A percentile compares a stretch with the other conserved stretches of the same genome.
phyloP scores from a whole-genome alignment of 2,888 invertebrate species.

The Syrista parreyssii region DNA sequence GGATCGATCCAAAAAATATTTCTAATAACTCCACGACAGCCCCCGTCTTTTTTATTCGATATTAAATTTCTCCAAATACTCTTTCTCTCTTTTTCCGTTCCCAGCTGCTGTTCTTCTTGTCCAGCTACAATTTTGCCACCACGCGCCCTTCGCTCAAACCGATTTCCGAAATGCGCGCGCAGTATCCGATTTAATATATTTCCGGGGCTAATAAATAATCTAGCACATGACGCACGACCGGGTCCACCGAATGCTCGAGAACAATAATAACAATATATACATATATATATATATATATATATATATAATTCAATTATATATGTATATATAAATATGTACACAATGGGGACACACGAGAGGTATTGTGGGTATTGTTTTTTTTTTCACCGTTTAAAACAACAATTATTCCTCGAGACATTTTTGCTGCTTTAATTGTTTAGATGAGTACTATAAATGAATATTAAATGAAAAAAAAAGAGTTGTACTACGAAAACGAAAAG shows the following conservation, averaged over 20 bases:
- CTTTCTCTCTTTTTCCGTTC: neutral
- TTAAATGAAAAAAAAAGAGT: conserved; percentile 2
- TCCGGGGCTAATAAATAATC: neutral
- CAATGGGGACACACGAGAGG: neutral
- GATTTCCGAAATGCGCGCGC: neutral
- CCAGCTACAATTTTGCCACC: neutral
- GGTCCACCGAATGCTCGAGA: neutral
- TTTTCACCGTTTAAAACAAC: conserved; percentile 34
- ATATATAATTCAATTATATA: neutral
- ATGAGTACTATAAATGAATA: conserved; percentile 52
- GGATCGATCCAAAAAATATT: neutral
- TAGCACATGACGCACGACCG: neutral
- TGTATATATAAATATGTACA: neutral
- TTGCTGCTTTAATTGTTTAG: conserved; percentile 64
- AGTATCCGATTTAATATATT: neutral
- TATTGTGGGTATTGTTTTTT: conserved; percentile 8
- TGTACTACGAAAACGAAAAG: conserved; percentile 12
- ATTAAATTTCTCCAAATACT: neutral
- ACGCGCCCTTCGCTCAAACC: neutral
- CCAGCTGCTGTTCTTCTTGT: neutral
- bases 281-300: neutral
- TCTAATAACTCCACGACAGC: neutral
- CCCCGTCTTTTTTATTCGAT: neutral
- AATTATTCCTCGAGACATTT: conserved; percentile 50
- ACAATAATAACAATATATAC: conserved; percentile 1